Evolutionary conservation across 1,140 invertebrate species (phyloP).

Genomic region (Cecropterus lyciades): DNA sequence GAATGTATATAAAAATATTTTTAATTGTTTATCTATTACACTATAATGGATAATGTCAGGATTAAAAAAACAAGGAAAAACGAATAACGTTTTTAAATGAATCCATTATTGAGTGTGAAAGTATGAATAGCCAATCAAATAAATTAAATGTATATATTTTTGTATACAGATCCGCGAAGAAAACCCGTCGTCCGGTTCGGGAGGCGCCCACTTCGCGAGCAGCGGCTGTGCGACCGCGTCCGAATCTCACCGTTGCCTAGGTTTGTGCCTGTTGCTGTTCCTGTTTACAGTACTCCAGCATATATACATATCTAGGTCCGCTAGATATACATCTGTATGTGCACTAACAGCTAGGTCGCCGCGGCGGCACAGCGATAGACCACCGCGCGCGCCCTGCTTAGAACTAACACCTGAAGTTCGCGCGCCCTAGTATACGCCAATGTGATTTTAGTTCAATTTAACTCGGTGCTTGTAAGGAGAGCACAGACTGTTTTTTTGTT

Average conservation of each 20-base stretch:
- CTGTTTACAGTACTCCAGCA: slow-evolving; percentile 54
- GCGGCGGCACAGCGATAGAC: slow-evolving; percentile 39
- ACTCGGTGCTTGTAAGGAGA: slow-evolving; percentile 54
- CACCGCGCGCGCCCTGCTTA: slow-evolving; percentile 58
- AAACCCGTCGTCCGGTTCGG: slow-evolving; percentile 41
- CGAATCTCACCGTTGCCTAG: slow-evolving; percentile 65
- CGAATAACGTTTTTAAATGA: too few relatives aligned
- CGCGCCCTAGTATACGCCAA: slow-evolving; percentile 49
- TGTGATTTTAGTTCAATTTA: slow-evolving; percentile 76
- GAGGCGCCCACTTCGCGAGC: slow-evolving; percentile 45
- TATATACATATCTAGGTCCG: slow-evolving; percentile 33
- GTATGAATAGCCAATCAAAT: too few relatives aligned
- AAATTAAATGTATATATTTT: not conserved
- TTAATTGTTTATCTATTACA: too few relatives aligned
- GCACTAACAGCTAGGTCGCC: slow-evolving; percentile 63
- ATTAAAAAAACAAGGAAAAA: too few relatives aligned
- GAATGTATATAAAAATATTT: too few relatives aligned
- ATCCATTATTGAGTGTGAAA: too few relatives aligned
- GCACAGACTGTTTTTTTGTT: slow-evolving; percentile 40
- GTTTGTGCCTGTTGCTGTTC: slow-evolving; percentile 74
- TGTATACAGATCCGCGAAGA: slow-evolving; percentile 67
- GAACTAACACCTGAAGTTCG: slow-evolving; percentile 30
- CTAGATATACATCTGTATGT: slow-evolving; percentile 16
- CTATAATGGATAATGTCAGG: too few relatives aligned
- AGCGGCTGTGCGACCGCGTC: slow-evolving; percentile 60